Conservation (phyloP, 2,888 invertebrate species). For the Phanerotoma sp. region DNA sequence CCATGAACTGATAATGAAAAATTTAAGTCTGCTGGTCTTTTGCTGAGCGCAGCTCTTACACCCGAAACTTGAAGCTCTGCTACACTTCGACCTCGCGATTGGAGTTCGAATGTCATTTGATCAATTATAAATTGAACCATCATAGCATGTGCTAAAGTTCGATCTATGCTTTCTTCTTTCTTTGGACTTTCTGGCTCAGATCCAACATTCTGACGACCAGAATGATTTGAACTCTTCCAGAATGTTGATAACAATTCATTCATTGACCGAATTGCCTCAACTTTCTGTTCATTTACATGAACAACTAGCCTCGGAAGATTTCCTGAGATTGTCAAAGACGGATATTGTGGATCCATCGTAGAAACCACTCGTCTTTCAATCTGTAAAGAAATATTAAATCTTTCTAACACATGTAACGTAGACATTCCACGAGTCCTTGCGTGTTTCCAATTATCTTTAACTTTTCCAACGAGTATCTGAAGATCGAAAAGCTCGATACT, state of each 20-base stretch:
- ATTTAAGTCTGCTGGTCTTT: conserved; percentile 73
- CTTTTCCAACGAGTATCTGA: conserved; percentile 83
- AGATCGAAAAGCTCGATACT: conserved; percentile 57
- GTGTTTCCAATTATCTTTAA: conserved; percentile 87
- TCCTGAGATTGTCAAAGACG: conserved; percentile 79
- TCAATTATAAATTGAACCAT: conserved; percentile 86
- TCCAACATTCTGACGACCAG: conserved; percentile 26
- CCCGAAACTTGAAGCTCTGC: conserved; percentile 93
- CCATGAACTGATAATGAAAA: conserved; percentile 89
- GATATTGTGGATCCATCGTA: conserved; percentile 84
- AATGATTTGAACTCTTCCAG: conserved; percentile 33
- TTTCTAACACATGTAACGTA: conserved; percentile 80
- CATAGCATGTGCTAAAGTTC: conserved; percentile 59
- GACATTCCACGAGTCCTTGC: conserved; percentile 84
- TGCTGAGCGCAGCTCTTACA: conserved; percentile 75
- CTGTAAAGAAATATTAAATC: conserved; percentile 64
- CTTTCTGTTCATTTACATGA: conserved; percentile 90
- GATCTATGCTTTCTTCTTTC: conserved; percentile 47
- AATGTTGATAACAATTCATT: conserved; percentile 54
- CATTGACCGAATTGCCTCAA: conserved; percentile 67
- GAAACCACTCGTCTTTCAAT: conserved; percentile 79
- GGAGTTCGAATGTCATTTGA: conserved; percentile 76
- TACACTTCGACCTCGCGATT: conserved; percentile 83
- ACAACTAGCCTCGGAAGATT: conserved; percentile 84
- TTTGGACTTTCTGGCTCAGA: conserved; percentile 49